Conservation (phyloP, 23 tunicate species). For the Halocynthia roretzi region DNA sequence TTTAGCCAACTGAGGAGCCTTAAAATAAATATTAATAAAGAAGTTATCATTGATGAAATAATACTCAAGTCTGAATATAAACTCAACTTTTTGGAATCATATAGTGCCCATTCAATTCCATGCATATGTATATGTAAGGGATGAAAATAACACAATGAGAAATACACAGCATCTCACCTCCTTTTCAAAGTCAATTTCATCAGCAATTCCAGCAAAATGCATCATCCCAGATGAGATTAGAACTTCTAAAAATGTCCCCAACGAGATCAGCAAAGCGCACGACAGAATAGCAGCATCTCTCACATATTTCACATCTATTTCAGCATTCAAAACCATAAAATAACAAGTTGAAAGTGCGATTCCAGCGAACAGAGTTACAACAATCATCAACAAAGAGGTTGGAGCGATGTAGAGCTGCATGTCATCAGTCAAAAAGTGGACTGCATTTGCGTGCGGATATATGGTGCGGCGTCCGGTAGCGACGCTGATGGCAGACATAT, state of each 20-base stretch:
- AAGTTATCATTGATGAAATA: no score
- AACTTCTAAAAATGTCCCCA: constrained; percentile 7
- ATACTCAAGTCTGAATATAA: no score
- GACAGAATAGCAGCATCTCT: neutral
- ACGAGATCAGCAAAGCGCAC: neutral
- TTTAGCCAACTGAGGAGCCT: no score
- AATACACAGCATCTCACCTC: neutral
- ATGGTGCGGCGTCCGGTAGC: neutral
- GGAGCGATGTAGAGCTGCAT: neutral
- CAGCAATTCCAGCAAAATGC: neutral
- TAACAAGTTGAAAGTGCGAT: neutral
- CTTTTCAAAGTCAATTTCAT: constrained; percentile 9
- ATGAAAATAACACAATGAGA: no score
- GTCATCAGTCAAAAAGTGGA: neutral
- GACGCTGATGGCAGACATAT: neutral
- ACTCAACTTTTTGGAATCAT: no score
- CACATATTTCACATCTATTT: constrained; percentile 3
- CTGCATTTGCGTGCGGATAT: neutral
- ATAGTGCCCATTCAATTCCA: no score
- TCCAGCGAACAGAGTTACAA: neutral
- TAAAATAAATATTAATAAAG: no score
- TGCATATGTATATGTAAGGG: no score
- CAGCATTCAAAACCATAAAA: neutral
- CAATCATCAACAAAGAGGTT: neutral
- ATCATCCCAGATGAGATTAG: neutral